Conservation (phyloP, 1,140 invertebrate species). For the Drosophila auraria region DNA sequence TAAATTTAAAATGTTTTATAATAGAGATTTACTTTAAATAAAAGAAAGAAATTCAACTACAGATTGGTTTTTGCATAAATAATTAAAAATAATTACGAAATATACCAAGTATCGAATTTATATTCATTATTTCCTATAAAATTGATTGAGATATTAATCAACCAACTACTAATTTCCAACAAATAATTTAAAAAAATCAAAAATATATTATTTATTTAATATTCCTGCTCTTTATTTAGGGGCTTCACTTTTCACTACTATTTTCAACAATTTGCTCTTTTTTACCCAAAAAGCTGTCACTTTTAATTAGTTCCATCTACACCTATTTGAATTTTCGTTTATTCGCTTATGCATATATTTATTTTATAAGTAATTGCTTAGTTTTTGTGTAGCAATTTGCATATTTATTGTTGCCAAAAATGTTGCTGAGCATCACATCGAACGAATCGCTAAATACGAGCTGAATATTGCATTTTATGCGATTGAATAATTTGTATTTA, state of each 20-base stretch:
- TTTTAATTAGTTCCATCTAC: background rate
- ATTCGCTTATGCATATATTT: slow-evolving; percentile 21
- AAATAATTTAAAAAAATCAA: background rate
- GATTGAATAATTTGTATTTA: slow-evolving; percentile 40
- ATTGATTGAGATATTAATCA: background rate
- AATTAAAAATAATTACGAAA: background rate
- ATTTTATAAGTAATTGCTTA: slow-evolving; percentile 4
- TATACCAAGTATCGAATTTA: no score
- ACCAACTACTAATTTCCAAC: background rate
- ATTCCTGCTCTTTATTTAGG: background rate
- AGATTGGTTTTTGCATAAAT: background rate
- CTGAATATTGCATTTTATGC: slow-evolving; percentile 33
- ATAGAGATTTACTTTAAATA: background rate
- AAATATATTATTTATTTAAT: background rate
- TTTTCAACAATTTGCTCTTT: background rate
- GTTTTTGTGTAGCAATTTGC: slow-evolving; percentile 11
- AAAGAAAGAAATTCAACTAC: background rate
- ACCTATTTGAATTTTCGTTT: slow-evolving; percentile 4
- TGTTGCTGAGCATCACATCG: slow-evolving; percentile 5
- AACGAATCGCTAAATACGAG: slow-evolving; percentile 9
- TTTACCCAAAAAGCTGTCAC: background rate
- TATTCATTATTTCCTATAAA: background rate
- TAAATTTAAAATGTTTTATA: slow-evolving; percentile 3
- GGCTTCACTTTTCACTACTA: background rate
- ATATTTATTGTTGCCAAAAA: slow-evolving; percentile 39